Percentiles rank a stretch among this genome's conserved stretches.
These are phyloP conservation scores for Hozukius guyotensis DNA, from an alignment of 2,797 vertebrate species.

Conservation along the genomic window DNA sequence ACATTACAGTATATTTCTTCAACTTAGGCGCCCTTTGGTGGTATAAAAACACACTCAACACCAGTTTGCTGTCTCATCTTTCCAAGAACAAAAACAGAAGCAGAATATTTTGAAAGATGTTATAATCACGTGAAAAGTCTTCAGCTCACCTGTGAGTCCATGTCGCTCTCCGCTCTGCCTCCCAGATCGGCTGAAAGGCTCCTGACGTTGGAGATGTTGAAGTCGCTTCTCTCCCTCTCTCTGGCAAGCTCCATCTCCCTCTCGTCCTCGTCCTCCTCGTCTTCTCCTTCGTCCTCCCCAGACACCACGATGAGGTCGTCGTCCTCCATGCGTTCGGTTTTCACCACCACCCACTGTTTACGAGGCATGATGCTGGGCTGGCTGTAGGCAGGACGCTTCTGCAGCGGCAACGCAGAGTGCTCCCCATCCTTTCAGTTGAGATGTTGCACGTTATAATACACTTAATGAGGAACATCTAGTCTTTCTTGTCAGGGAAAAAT, in stretches of 20 bases:
- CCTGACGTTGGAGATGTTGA: slow-evolving; percentile 89
- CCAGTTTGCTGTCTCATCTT: not conserved
- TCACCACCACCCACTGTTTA: slow-evolving; percentile 93
- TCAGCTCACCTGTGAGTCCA: slow-evolving; percentile 86
- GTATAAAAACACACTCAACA: not conserved
- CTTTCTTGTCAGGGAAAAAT: not conserved
- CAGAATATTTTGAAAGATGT: not conserved
- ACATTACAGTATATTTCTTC: too few species aligned
- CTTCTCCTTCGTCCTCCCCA: slow-evolving; percentile 82
- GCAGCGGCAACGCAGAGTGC: slow-evolving; percentile 39
- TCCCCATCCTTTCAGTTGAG: slow-evolving; percentile 71
- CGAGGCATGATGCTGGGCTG: slow-evolving; percentile 90
- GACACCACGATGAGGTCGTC: slow-evolving; percentile 86
- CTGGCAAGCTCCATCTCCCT: slow-evolving; percentile 73
- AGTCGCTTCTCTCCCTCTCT: slow-evolving; percentile 77
- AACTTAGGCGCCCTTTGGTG: not conserved
- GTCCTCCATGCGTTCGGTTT: slow-evolving; percentile 81
- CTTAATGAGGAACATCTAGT: not conserved
- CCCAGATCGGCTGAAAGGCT: slow-evolving; percentile 84
- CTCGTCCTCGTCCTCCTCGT: slow-evolving; percentile 79
- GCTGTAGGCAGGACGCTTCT: slow-evolving; percentile 82
- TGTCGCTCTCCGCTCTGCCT: slow-evolving; percentile 62
- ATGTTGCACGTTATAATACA: not conserved
- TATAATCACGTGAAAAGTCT: not conserved
- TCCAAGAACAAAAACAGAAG: not conserved